Base-by-base conservation (phyloP, 2,888 invertebrate species). In the Hybos culiciformis region DNA sequence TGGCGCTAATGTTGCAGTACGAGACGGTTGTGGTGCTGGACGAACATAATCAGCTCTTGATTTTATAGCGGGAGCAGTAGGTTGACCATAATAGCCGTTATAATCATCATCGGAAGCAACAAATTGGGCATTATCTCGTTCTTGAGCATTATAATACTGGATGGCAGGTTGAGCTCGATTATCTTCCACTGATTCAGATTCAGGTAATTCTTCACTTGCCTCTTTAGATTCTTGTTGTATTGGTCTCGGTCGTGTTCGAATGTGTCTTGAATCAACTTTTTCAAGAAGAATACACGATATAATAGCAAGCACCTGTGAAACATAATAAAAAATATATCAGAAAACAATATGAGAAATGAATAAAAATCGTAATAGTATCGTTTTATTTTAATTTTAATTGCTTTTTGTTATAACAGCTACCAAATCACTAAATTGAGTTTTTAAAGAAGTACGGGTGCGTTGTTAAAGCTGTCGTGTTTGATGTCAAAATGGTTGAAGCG, bases 41-140 rank as follows among this genome's bases (percentile, higher is more conserved):
- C 54, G 48, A 45, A 46, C 48, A 42, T 53, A 55, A 32, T 53
- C 48, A 8, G 45, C 42, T 15, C 52, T 29, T 12, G 29, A 12
- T 29, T n/a, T 4, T 29, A 29, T 29, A 9, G 47, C 43, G 24
- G 46, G 32, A 23, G 45, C 40, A 11, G 54, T 47, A 15, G 55
- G 68, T 51, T 68, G 68, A 1, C 69, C 69, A 48, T 67, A 70
- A 11, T 66, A 55, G 18, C 69, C 69, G 51, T 68, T 69, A 51
- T 69, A 70, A 47, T 65, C 66, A 46, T 68, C 68, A 37, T 64
- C 64, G 12, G 63, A 55, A 21, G 66, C 60, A 14, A 68, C 63
- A 43, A 68, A 55, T 26, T 68, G 66, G 34, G 40, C 31, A 45
- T 50, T 48, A 41, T 50, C 42, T 61, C 64, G 51, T 59, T 64